Evolutionary conservation across 2,888 invertebrate genomes (phyloP), one percentile per base, ranked within the genome.

Genomic region (Melanophora roralis): DNA sequence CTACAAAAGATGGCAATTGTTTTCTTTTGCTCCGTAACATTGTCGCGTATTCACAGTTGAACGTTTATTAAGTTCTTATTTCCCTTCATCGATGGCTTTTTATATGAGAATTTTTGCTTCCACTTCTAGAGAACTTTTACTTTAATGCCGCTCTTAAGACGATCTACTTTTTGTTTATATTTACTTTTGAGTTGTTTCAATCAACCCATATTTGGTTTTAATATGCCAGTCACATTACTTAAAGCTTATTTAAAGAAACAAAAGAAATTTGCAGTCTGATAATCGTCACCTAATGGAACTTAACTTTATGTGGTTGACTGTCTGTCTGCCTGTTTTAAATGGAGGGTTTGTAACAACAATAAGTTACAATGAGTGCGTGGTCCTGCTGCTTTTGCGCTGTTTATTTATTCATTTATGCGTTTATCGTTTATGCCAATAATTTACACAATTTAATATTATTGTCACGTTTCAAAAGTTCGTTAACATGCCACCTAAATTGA

Each of bases 381-480:
- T 78, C 78, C 77, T 81, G 77, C 45, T 81, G 77, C 51, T 74
- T 40, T 72, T 51, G 75, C 62, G 68, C 40, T 45, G 59, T 59
- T 47, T 16, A 40, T 19, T 34, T 36, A 49, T 53, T 60, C 11
- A 53, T 60, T 38, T 45, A 19, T 5, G 27, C 23, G 27, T 43
- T n/a, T 45, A 11, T 47, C 16, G 21, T 49, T 53, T 45, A 34
- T 60, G 23, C 5, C 12, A 49, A 74, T 74, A 67, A 74, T 36
- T 43, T 67, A 11, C 60, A 59, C 12, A 21, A 32, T 53, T 67
- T 64, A 49, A 69, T 69, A 49, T 49, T 68, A 21, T 49, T 64
- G 47, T 23, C 57, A 65, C 14, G 32, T 40, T n/a, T 38, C 62
- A 75, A 68, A 62, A 57, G 69, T 32, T 71, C 64, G 51, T 77